Evolutionary conservation across 2,113 vertebrate genomes (phyloP).

Genomic region (Butorides virescens): DNA sequence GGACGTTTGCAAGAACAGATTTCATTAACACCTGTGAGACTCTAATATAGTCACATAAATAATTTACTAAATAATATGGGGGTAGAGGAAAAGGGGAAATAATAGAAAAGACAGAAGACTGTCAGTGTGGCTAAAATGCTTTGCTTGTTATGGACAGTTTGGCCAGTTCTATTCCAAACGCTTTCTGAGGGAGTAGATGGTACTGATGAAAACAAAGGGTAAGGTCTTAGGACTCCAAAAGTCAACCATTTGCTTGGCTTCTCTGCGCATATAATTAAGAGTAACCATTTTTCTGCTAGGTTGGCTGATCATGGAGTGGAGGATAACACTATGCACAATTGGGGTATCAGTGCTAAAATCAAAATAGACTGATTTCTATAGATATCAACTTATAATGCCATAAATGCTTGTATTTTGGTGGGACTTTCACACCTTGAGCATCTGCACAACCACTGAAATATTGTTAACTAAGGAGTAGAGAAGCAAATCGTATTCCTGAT

Average conservation of each 20-base stretch:
- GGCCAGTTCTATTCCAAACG: background rate
- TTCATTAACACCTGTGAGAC: background rate
- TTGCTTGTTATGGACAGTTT: background rate
- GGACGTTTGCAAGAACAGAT: background rate
- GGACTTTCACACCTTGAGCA: background rate
- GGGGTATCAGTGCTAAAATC: background rate
- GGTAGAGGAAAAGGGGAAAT: background rate
- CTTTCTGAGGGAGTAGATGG: background rate
- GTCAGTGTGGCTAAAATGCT: background rate
- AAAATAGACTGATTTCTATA: background rate
- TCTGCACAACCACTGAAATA: background rate
- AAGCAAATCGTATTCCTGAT: background rate
- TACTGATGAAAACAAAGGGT: background rate
- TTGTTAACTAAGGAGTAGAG: background rate
- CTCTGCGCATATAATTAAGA: background rate
- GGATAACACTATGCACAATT: background rate
- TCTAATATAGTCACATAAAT: background rate
- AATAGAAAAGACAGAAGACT: background rate
- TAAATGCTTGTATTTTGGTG: background rate
- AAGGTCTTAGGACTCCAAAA: background rate
- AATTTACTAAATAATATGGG: background rate
- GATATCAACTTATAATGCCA: background rate
- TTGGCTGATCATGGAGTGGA: background rate
- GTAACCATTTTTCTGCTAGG: background rate
- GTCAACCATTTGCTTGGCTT: background rate